phyloP scores from a whole-genome alignment of 2,113 vertebrate species.

The Pheucticus melanocephalus region DNA sequence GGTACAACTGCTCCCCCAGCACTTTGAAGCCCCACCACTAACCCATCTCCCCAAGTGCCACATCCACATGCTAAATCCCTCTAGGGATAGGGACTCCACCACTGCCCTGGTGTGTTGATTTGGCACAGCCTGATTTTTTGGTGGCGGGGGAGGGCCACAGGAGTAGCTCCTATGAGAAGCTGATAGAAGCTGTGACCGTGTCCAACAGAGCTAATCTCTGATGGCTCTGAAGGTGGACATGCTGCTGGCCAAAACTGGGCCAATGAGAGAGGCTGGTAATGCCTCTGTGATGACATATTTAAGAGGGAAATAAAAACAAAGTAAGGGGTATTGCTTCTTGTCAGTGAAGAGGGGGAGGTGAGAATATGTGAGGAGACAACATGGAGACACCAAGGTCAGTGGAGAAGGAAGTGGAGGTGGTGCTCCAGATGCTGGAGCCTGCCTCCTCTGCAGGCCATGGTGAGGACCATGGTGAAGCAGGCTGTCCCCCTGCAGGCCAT shows the following conservation, averaged over 20 bases:
- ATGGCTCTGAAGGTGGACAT: background rate
- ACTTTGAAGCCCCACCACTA: background rate
- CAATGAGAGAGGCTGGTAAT: background rate
- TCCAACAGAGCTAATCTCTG: background rate
- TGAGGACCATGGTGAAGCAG: background rate
- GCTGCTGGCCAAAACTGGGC: background rate
- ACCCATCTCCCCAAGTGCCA: background rate
- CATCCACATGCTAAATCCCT: background rate
- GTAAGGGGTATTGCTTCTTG: background rate
- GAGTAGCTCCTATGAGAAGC: background rate
- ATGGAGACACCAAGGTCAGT: background rate
- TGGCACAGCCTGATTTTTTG: background rate
- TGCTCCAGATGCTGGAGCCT: rapidly evolving
- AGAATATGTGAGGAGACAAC: background rate
- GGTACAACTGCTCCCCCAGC: background rate
- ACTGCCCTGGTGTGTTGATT: background rate
- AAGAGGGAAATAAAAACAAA: background rate
- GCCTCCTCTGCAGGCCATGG: background rate
- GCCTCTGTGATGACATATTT: background rate
- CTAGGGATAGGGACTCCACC: background rate
- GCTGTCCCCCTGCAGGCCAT: background rate
- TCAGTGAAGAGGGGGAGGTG: background rate
- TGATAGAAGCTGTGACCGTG: background rate
- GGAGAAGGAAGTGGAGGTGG: background rate
- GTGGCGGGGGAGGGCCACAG: rapidly evolving